phyloP scores from a whole-genome alignment of 2,797 vertebrate genomes.

The Cheirogaleus major region DNA sequence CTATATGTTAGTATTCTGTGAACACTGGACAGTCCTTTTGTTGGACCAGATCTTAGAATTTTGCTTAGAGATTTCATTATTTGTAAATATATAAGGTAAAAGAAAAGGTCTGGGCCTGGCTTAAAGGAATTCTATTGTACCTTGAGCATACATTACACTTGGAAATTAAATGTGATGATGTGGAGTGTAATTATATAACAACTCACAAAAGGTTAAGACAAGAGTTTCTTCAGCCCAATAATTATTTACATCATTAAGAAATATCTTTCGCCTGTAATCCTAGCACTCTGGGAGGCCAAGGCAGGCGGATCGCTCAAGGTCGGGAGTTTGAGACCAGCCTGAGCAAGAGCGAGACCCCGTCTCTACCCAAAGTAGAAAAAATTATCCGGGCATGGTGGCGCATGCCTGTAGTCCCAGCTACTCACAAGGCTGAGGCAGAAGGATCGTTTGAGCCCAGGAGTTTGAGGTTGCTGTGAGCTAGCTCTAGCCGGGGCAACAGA shows the following conservation, averaged over 20 bases:
- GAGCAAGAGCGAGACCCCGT: no score
- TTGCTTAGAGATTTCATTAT: conserved; percentile 4
- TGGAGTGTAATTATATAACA: conserved; percentile 35
- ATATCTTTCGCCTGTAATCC: not conserved
- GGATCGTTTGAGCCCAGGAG: no score
- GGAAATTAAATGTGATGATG: conserved; percentile 68
- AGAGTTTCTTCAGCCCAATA: conserved; percentile 36
- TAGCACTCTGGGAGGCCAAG: no score
- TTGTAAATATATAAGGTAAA: conserved; percentile 62
- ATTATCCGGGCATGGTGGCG: no score
- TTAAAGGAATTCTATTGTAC: conserved; percentile 47
- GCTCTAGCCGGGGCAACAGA: no score
- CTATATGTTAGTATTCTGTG: not conserved
- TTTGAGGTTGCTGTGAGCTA: no score
- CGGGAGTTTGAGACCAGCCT: no score
- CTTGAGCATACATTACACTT: conserved; percentile 58
- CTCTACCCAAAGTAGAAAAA: no score
- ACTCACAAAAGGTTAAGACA: not conserved
- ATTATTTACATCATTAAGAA: conserved; percentile 38
- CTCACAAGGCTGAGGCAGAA: no score
- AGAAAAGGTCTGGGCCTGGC: conserved; percentile 37
- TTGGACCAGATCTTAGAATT: conserved; percentile 57
- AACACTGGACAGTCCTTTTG: conserved; percentile 58
- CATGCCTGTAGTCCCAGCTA: no score
- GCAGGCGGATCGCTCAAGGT: no score